A percentile compares a stretch with the other conserved stretches of the same genome.
These are phyloP conservation scores for Hepsetus odoe DNA, from an alignment of 2,113 vertebrate genomes.

Conservation along the genomic window DNA sequence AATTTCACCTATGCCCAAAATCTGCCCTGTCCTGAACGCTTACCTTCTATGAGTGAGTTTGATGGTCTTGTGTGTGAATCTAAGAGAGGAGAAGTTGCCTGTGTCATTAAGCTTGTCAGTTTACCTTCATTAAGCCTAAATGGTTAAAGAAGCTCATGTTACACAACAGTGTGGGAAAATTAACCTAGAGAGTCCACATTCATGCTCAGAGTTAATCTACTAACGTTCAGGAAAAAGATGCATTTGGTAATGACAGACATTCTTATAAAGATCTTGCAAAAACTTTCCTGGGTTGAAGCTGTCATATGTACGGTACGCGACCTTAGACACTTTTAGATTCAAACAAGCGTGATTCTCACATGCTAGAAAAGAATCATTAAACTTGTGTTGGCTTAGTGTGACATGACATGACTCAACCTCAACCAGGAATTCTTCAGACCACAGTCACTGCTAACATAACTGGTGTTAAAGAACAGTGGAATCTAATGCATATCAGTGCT, in stretches of 20 bases:
- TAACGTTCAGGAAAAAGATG: neutral
- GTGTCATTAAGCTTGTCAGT: neutral
- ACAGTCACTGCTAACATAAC: neutral
- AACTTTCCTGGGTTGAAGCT: too few relatives aligned
- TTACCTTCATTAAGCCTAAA: neutral
- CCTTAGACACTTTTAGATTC: neutral
- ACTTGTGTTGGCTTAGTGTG: neutral
- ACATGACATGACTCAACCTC: neutral
- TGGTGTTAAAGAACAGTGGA: neutral
- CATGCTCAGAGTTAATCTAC: neutral
- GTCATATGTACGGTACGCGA: neutral
- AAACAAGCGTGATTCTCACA: neutral
- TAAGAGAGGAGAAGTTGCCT: neutral
- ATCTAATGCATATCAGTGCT: neutral
- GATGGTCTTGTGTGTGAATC: neutral
- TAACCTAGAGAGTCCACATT: neutral
- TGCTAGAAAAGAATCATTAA: neutral
- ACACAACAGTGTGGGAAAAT: neutral
- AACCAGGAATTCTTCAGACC: neutral
- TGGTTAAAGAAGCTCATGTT: neutral
- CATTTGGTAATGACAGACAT: neutral
- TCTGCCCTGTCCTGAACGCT: slow-evolving; percentile 90
- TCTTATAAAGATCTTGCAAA: too few relatives aligned
- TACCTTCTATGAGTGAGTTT: slow-evolving; percentile 95
- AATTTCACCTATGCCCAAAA: slow-evolving; percentile 93